A percentile compares a stretch with the other conserved stretches of the same genome.
phyloP scores from a whole-genome alignment of 2,113 vertebrate species.

The Strigops habroptila region DNA sequence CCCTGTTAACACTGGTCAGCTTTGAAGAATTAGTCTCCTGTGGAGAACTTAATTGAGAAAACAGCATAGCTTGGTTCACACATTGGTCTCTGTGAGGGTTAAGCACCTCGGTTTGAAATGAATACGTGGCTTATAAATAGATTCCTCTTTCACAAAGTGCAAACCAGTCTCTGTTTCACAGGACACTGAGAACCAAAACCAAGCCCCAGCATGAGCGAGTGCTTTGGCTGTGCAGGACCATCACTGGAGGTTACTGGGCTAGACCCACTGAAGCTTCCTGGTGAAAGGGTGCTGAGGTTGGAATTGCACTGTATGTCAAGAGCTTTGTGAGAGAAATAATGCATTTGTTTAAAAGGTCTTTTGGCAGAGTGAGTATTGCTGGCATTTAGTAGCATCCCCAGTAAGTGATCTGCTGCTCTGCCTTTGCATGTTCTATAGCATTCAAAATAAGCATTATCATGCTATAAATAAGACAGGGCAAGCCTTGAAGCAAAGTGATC shows the following conservation, averaged over 20 bases:
- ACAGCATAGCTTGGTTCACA: background rate
- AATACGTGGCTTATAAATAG: background rate
- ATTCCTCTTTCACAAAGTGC: constrained; percentile 26
- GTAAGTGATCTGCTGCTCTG: background rate
- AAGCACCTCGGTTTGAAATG: background rate
- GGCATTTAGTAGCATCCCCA: background rate
- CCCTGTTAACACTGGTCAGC: background rate
- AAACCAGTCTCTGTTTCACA: background rate
- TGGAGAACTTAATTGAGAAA: background rate
- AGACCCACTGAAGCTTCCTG: background rate
- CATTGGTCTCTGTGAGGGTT: background rate
- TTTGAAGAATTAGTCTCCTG: background rate
- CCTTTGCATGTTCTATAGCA: background rate
- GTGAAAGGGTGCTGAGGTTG: background rate
- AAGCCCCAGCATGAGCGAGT: background rate
- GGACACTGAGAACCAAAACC: background rate
- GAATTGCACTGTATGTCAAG: background rate
- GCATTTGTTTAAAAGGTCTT: background rate
- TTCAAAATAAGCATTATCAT: background rate
- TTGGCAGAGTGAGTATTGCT: background rate
- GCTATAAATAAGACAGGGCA: background rate
- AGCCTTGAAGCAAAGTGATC: background rate
- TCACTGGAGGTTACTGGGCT: background rate
- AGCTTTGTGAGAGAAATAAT: background rate
- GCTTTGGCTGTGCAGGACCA: background rate